Evolutionary conservation across 2,113 vertebrate species (phyloP).

Genomic region (Halcyon senegalensis): DNA sequence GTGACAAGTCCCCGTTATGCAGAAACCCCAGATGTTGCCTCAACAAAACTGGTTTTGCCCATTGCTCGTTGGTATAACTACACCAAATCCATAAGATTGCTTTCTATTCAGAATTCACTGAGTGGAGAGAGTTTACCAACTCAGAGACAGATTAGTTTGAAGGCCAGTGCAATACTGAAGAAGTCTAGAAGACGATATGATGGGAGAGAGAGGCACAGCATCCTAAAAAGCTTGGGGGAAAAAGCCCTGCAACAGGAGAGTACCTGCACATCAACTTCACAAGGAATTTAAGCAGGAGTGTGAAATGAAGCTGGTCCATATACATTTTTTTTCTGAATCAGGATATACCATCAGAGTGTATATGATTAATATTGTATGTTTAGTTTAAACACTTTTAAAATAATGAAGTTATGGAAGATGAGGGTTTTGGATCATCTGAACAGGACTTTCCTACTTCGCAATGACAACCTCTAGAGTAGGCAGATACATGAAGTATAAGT

Average conservation of each 20-base stretch:
- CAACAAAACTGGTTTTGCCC: neutral
- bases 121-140: neutral
- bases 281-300: neutral
- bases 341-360: neutral
- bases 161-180: neutral
- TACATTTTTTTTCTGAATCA: neutral
- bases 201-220: neutral
- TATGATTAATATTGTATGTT: neutral
- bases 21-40: constrained; percentile 15
- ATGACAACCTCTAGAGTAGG: neutral
- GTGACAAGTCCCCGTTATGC: neutral
- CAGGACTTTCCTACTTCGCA: neutral
- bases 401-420: neutral
- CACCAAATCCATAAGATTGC: neutral
- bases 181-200: neutral
- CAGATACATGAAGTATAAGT: neutral
- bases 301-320: neutral
- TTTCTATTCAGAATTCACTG: neutral
- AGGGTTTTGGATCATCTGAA: neutral
- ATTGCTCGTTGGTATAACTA: neutral
- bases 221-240: neutral
- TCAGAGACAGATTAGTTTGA: neutral
- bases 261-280: neutral
- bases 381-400: neutral
- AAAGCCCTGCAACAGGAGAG: accelerated